Conservation (phyloP, 2,888 invertebrate species). For the Drosophila pseudotalamancana region DNA sequence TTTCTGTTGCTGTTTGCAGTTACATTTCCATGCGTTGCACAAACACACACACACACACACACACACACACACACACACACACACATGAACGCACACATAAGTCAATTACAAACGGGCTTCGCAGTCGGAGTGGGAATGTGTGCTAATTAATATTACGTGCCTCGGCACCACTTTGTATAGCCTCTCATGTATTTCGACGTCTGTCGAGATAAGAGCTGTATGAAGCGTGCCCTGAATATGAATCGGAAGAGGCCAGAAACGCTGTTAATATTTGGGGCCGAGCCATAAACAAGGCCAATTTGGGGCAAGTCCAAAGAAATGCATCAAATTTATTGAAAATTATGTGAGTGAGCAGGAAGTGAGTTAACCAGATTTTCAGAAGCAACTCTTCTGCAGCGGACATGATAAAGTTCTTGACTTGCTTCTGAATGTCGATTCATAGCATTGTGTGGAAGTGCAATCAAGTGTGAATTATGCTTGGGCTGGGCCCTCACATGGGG, state of each 20-base stretch:
- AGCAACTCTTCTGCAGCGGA: slow-evolving; percentile 20
- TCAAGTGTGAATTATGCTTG: slow-evolving; percentile 70
- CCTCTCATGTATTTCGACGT: slow-evolving; percentile 30
- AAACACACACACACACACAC: slow-evolving; percentile 1
- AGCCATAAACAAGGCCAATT: slow-evolving; percentile 49
- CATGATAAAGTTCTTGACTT: slow-evolving; percentile 25
- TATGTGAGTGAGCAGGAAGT: slow-evolving; percentile 41
- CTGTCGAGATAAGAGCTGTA: slow-evolving; percentile 46
- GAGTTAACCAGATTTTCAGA: slow-evolving; percentile 13
- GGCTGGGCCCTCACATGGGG: slow-evolving; percentile 4
- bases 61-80: slow-evolving; percentile 6
- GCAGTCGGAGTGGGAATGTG: slow-evolving; percentile 33
- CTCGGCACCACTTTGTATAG: slow-evolving; percentile 38
- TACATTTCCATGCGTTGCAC: slow-evolving; percentile 28
- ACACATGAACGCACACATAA: not conserved
- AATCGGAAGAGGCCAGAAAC: slow-evolving; percentile 49
- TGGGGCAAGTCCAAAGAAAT: slow-evolving; percentile 48
- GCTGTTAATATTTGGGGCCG: slow-evolving; percentile 43
- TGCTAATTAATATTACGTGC: slow-evolving; percentile 79
- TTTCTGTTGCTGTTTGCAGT: slow-evolving; percentile 34
- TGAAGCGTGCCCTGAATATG: slow-evolving; percentile 71
- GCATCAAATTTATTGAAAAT: slow-evolving; percentile 50
- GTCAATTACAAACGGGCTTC: slow-evolving; percentile 48
- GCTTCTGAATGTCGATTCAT: slow-evolving; percentile 22
- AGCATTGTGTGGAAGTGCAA: slow-evolving; percentile 46